Evolutionary conservation across 2,888 invertebrate species (phyloP).

Genomic region (Myopa tessellatipennis): DNA sequence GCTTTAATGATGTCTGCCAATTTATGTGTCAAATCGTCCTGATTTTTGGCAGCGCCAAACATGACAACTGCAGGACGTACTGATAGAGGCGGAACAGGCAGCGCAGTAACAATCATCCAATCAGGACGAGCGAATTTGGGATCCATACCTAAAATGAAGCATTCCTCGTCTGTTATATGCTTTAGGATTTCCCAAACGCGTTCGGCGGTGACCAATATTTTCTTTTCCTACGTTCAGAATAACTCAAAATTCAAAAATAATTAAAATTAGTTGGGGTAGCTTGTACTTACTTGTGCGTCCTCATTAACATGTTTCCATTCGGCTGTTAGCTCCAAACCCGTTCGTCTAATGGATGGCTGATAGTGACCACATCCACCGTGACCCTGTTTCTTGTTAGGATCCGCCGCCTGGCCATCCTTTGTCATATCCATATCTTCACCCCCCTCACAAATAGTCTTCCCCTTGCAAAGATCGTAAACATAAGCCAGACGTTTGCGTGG

Average conservation of each 20-base stretch:
- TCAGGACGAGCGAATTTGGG: slow-evolving; percentile 97
- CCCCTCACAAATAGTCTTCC: slow-evolving; percentile 97
- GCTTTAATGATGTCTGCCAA: slow-evolving; percentile 97
- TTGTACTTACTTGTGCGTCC: slow-evolving; percentile 79
- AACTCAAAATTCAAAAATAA: neutral
- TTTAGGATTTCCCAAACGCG: slow-evolving; percentile 97
- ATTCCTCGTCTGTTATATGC: slow-evolving; percentile 96
- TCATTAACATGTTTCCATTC: slow-evolving; percentile 99
- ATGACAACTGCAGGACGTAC: slow-evolving; percentile 98
- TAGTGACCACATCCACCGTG: slow-evolving; percentile 99
- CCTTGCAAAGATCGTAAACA: slow-evolving; percentile 98
- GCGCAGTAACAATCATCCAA: slow-evolving; percentile 98
- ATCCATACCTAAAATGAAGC: slow-evolving; percentile 94
- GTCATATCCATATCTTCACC: slow-evolving; percentile 97
- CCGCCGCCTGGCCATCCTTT: slow-evolving; percentile 76
- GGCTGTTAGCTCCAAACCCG: slow-evolving; percentile 92
- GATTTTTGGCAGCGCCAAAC: slow-evolving; percentile 96
- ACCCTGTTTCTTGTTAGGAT: slow-evolving; percentile 71
- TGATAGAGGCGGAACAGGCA: slow-evolving; percentile 96
- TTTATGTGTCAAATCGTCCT: slow-evolving; percentile 99
- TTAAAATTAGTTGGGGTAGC: neutral
- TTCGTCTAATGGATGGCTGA: slow-evolving; percentile 91
- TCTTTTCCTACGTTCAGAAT: slow-evolving; percentile 75
- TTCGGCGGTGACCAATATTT: slow-evolving; percentile 93
- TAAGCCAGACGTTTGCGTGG: slow-evolving; percentile 93